Evolutionary conservation across 2,113 vertebrate species (phyloP), one percentile per base, ranked within the genome.

Genomic region (Trichechus manatus): DNA sequence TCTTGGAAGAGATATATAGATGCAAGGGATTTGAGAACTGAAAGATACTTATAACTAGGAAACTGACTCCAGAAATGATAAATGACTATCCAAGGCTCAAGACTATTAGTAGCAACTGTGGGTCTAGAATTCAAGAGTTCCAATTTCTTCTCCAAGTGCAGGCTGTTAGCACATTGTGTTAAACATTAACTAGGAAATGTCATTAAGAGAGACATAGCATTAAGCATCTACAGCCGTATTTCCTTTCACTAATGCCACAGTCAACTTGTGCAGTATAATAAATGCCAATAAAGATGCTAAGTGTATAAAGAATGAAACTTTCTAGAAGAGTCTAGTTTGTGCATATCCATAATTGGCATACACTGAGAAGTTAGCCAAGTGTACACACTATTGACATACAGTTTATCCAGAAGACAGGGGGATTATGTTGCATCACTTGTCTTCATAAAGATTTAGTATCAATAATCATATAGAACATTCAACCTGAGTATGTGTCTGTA

Each of bases 381-480:
- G 42, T 72, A 66, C 13, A 36, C 23, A 74, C 4, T 97, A 64
- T 93, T 94, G 93, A 93, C 86, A 94, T 56, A 89, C 1, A 96
- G 64, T 91, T 91, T 93, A 94, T 87, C 53, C n/a, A 93, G 39
- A 83, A 95, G 44, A 96, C 64, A 87, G 59, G 64, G 19, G 36
- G 87, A 96, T 97, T 95, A 95, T 93, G 59, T 72, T 74, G 36
- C 59, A 81, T 50, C 25, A 87, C 29, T 91, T 90, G 79, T 85
- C 93, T 95, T 95, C 66, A 36, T 66, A 94, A 89, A 82, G 86
- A 81, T 93, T 96, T 87, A 95, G 19, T 29, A 42, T 39, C 64
- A 89, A 91, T 29, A 92, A 70, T 77, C 39, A 81, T 91, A 92
- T 80, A 93, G 68, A 91, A 81, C 25, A 93, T 10, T 9, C 42